Conservation (phyloP, 2,888 invertebrate genomes). For the Hoplodrina blanda region DNA sequence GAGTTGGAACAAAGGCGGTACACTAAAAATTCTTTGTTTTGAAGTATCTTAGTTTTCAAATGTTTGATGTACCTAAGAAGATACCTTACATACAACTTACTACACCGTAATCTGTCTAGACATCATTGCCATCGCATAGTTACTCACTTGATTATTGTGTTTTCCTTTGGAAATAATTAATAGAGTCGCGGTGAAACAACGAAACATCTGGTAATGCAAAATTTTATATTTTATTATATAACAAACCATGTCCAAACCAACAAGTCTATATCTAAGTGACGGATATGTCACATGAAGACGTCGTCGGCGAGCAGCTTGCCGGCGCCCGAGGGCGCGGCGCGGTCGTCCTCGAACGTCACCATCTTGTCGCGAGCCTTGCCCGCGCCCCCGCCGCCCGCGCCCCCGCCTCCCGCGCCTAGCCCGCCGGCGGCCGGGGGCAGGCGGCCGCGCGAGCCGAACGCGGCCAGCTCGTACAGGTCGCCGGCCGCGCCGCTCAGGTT, state of each 20-base stretch:
- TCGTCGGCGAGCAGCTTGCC: slow-evolving; percentile 91
- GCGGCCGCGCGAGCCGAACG: slow-evolving; percentile 68
- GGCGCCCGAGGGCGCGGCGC: slow-evolving; percentile 65
- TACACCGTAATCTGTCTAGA: too few species aligned
- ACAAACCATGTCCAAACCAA: slow-evolving; percentile 79
- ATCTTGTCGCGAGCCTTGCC: slow-evolving; percentile 88
- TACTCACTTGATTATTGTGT: too few species aligned
- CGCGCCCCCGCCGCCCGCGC: slow-evolving; percentile 64
- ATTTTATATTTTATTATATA: slow-evolving; percentile 77
- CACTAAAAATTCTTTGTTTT: too few species aligned
- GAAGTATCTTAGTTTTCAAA: too few species aligned
- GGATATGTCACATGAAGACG: slow-evolving; percentile 94
- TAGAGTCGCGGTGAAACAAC: slow-evolving; percentile 22
- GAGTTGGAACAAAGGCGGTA: too few species aligned
- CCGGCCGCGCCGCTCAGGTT: slow-evolving; percentile 92
- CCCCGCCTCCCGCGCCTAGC: slow-evolving; percentile 68
- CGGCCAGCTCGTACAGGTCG: slow-evolving; percentile 69
- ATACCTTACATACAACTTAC: too few species aligned
- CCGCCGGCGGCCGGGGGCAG: slow-evolving; percentile 56
- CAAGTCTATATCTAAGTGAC: slow-evolving; percentile 69
- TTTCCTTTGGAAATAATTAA: not conserved
- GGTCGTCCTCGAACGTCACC: slow-evolving; percentile 59
- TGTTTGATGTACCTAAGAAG: too few species aligned
- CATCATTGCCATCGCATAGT: too few species aligned
- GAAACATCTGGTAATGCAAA: slow-evolving; percentile 63